Evolutionary conservation across 2,888 invertebrate genomes (phyloP).

Genomic region (Deilephila elpenor): DNA sequence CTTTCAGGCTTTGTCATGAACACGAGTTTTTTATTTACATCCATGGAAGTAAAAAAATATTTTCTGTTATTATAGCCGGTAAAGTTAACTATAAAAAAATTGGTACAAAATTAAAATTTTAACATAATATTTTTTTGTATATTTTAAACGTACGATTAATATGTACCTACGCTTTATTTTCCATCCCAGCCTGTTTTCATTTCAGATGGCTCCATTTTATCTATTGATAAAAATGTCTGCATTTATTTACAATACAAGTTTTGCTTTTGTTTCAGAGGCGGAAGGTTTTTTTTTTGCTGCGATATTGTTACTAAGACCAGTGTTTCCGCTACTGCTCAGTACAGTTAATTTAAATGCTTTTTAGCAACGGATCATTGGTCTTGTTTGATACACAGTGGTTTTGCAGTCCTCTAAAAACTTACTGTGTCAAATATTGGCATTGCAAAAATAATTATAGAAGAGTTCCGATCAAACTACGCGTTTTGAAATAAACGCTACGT

Average conservation of each 20-base stretch:
- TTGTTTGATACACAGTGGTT: not conserved
- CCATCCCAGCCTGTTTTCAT: not conserved
- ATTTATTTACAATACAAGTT: not conserved
- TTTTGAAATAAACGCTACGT: too few relatives aligned
- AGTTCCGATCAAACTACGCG: too few relatives aligned
- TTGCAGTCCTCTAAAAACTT: not conserved
- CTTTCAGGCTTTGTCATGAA: too few relatives aligned
- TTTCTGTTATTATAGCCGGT: too few relatives aligned
- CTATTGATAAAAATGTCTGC: not conserved
- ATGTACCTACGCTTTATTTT: not conserved
- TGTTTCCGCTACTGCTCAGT: not conserved
- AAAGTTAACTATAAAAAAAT: too few relatives aligned
- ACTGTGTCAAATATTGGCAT: not conserved
- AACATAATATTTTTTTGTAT: too few relatives aligned
- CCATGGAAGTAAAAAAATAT: too few relatives aligned
- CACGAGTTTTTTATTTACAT: too few relatives aligned
- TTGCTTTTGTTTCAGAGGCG: not conserved
- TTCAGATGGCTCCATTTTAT: not conserved
- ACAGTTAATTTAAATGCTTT: constrained; percentile 3
- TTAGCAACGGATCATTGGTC: constrained; percentile 3
- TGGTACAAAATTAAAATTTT: too few relatives aligned
- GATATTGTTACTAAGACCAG: not conserved
- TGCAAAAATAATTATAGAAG: not conserved
- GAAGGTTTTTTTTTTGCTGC: not conserved
- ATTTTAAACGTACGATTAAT: too few relatives aligned